Conservation (phyloP, 2,113 vertebrate genomes). For the Ochotona curzoniae region DNA sequence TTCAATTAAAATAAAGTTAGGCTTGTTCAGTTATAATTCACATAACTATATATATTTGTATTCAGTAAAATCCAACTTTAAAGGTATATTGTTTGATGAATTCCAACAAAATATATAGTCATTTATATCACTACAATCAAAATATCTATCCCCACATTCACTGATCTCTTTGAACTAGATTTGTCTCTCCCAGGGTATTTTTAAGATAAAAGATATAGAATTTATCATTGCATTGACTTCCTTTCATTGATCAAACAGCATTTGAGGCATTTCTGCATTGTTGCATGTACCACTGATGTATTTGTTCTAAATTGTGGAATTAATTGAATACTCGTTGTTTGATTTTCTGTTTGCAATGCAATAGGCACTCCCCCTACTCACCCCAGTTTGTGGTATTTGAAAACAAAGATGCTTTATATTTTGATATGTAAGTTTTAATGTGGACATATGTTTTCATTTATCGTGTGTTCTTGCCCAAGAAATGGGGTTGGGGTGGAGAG, state of each 20-base stretch:
- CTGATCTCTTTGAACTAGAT: neutral
- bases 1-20: neutral
- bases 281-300: neutral
- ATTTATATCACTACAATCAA: neutral
- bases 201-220: neutral
- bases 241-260: neutral
- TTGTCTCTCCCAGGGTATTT: neutral
- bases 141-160: neutral
- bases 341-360: neutral
- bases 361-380: neutral
- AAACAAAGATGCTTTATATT: constrained; percentile 18
- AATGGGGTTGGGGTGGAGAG: too few relatives aligned
- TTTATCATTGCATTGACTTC: neutral
- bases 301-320: neutral
- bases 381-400: neutral
- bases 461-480: neutral
- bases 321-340: neutral
- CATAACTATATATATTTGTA: neutral
- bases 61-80: neutral
- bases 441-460: neutral
- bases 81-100: neutral
- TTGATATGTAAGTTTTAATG: neutral
- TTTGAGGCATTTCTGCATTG: neutral
- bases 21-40: neutral
- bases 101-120: neutral